A percentile compares a stretch with the other conserved stretches of the same genome.
phyloP scores from a whole-genome alignment of 2,797 vertebrate genomes.

The Leptatherina wallacei region DNA sequence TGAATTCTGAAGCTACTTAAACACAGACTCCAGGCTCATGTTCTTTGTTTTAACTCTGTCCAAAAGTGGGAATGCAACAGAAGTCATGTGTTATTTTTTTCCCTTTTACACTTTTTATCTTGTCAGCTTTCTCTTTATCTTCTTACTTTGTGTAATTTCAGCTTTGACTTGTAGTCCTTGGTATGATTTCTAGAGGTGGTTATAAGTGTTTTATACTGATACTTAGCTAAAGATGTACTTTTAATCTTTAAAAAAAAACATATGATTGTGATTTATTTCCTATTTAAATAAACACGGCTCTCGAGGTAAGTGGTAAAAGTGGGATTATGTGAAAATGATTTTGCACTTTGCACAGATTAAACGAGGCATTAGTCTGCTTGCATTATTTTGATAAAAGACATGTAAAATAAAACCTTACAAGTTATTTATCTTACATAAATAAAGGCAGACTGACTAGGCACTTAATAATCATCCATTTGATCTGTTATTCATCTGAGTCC shows the following conservation, averaged over 20 bases:
- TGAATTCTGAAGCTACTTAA: constrained; percentile 2
- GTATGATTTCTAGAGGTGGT: constrained; percentile 7
- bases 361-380: constrained; percentile 5
- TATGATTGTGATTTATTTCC: constrained; percentile 4
- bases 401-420: constrained; percentile 16
- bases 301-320: constrained; percentile 37
- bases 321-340: constrained; percentile 10
- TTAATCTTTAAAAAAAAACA: too few relatives aligned
- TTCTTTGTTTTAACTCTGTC: neutral
- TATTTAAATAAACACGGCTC: constrained; percentile 19
- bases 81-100: constrained; percentile 3
- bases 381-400: neutral
- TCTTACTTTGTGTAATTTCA: constrained; percentile 1
- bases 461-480: constrained; percentile 23
- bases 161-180: constrained; percentile 16
- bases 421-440: constrained; percentile 15
- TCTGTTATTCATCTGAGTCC: constrained; percentile 19
- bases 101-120: neutral
- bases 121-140: constrained; percentile 15
- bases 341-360: constrained; percentile 52
- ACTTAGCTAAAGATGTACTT: too few relatives aligned
- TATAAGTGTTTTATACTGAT: neutral
- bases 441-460: constrained; percentile 14
- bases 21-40: constrained; percentile 12
- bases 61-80: neutral